phyloP scores from a whole-genome alignment of 2,797 vertebrate species.

The Sebastes minor region DNA sequence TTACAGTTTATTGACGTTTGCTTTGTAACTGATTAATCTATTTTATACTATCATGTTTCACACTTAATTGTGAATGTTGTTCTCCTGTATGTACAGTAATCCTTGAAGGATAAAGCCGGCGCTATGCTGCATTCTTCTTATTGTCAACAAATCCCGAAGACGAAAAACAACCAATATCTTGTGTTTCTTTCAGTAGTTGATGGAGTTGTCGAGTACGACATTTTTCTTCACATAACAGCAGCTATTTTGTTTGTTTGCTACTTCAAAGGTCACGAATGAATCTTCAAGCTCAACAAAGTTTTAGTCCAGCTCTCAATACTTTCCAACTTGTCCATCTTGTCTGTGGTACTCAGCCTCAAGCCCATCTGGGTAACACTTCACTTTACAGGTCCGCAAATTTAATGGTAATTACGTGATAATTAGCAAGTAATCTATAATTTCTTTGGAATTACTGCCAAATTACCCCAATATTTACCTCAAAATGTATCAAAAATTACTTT shows the following conservation, averaged over 20 bases:
- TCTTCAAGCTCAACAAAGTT: not conserved
- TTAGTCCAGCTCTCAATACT: not conserved
- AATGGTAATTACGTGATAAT: no score
- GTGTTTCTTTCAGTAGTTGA: not conserved
- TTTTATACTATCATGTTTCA: conserved; percentile 6
- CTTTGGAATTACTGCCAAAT: no score
- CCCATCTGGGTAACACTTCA: no score
- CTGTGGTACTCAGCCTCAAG: no score
- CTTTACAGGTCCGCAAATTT: no score
- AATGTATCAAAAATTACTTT: no score
- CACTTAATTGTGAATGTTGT: conserved; percentile 28
- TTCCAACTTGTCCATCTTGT: not conserved
- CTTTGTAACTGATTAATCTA: not conserved
- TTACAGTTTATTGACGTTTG: not conserved
- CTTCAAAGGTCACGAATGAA: not conserved
- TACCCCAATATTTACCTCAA: no score
- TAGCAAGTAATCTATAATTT: no score
- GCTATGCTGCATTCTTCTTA: conserved; percentile 1
- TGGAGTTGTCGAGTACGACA: not conserved
- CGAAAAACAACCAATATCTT: not conserved
- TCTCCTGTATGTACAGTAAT: conserved; percentile 3
- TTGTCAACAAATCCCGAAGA: conserved; percentile 14
- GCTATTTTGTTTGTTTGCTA: not conserved
- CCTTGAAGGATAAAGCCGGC: not conserved
- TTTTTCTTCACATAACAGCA: not conserved